Base-by-base conservation (phyloP, 2,797 vertebrate genomes). In the Avahi laniger region DNA sequence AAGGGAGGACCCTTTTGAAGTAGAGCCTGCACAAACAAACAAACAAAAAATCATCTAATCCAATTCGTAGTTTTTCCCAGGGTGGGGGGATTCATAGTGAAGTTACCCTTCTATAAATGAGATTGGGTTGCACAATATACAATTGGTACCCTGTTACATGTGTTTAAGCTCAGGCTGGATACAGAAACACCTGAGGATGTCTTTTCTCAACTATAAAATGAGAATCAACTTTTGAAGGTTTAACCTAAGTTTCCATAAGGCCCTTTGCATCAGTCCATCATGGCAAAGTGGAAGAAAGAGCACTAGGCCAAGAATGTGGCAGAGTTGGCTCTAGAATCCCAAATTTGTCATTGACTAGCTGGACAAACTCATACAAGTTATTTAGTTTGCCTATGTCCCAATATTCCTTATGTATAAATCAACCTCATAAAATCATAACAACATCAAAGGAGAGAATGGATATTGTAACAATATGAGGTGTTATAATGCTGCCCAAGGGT, bases 201-300 rank as follows among this genome's bases (percentile, higher is more conserved):
- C 4, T 93, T 95, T 91, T 92, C 1, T 50, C 54, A 96, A 94
- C 3, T 67, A 75, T 33, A 91, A 92, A 82, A 90, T 85, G 28
- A 93, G 59, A 92, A 26, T 80, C 50, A 90, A 4, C 13, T 13
- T 93, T 78, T 82, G 20, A 96, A 69, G 50, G 10, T 46, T 91
- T 72, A 90, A 90, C 26, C 1, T 12, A 69, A 78, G 18, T 86
- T 89, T 86, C 18, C 52, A 67, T 35, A 70, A 93, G 20, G 24
- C 24, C 79, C 4, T 92, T 76, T 86, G 84, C 20, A 78, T 18
- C 5, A 65, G n/a, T 72, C 9, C 24, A 35, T 48, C 33, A 57
- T 28, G 57, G 9, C 78, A 94, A n/a, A 94, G 89, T 83, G 41
- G 20, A 75, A 94, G 54, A 57, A 26, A 83, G 4, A 86, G 4